Evolutionary conservation across 2,888 invertebrate species (phyloP).

Genomic region (Erebia ligea): DNA sequence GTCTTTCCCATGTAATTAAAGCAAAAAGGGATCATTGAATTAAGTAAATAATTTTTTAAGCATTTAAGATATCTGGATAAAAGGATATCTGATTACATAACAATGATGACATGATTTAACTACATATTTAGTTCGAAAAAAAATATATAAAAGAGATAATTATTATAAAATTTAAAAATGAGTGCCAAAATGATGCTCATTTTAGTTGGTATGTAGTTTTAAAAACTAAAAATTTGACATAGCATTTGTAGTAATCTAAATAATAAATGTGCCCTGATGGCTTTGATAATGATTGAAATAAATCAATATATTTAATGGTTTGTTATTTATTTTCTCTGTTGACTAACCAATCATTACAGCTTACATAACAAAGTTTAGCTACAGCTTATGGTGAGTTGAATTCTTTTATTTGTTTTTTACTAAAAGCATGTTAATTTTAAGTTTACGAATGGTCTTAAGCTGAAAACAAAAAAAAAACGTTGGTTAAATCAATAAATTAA

Average conservation of each 20-base stretch:
- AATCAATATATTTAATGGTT: conserved; percentile 10
- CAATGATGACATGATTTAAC: not conserved
- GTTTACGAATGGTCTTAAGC: not conserved
- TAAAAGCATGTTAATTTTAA: conserved; percentile 7
- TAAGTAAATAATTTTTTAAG: not conserved
- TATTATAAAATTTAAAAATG: not conserved
- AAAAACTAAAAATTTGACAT: conserved; percentile 5
- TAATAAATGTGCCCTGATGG: conserved; percentile 10
- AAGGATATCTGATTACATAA: not conserved
- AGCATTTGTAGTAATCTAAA: conserved; percentile 27
- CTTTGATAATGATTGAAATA: conserved; percentile 16
- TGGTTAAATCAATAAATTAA: not conserved
- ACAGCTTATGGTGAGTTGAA: conserved; percentile 3
- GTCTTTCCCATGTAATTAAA: not conserved
- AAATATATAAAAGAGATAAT: not conserved
- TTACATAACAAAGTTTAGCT: conserved; percentile 7
- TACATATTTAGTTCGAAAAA: not conserved
- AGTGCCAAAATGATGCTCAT: conserved; percentile 33
- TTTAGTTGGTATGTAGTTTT: conserved; percentile 18
- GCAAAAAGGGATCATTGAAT: not conserved
- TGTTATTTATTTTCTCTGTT: conserved; percentile 13
- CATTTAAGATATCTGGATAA: not conserved
- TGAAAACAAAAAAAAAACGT: not conserved
- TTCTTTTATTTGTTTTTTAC: not conserved
- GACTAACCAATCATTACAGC: conserved; percentile 19